phyloP scores from a whole-genome alignment of 2,888 invertebrate genomes.

The Artemia sp. region DNA sequence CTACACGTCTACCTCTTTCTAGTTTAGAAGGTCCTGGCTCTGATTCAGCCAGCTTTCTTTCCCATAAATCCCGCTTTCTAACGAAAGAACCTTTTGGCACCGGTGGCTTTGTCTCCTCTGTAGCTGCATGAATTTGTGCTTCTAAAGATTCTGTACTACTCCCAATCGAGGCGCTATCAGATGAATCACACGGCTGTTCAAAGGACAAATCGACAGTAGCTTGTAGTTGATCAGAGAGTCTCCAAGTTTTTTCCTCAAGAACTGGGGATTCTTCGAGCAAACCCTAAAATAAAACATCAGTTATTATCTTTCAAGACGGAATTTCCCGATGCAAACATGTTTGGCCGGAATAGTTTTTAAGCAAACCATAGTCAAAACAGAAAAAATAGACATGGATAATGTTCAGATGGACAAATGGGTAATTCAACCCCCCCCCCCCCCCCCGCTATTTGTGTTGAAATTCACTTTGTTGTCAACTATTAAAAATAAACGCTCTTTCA shows the following conservation, averaged over 20 bases:
- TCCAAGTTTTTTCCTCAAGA: neutral
- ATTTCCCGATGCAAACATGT: too few relatives aligned
- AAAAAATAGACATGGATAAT: too few relatives aligned
- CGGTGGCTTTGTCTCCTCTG: neutral
- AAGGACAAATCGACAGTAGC: neutral
- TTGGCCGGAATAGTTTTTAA: too few relatives aligned
- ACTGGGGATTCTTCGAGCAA: neutral
- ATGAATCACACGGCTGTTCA: neutral
- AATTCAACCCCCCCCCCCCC: too few relatives aligned
- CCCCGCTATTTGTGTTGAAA: too few relatives aligned
- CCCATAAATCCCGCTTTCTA: slow-evolving; percentile 24
- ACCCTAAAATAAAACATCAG: too few relatives aligned
- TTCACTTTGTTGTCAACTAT: too few relatives aligned
- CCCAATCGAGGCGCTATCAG: neutral
- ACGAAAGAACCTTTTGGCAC: slow-evolving; percentile 21
- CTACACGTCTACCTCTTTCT: neutral
- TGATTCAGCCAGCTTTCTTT: slow-evolving; percentile 29
- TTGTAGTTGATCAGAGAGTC: neutral
- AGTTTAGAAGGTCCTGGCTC: slow-evolving; percentile 27
- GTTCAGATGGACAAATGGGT: too few relatives aligned
- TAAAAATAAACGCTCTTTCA: too few relatives aligned
- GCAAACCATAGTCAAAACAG: too few relatives aligned
- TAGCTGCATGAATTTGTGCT: slow-evolving; percentile 13
- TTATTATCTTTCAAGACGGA: too few relatives aligned
- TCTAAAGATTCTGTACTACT: slow-evolving; percentile 12